These are phyloP conservation scores for Otis tarda DNA, from an alignment of 2,113 vertebrate genomes.

Conservation along the genomic window DNA sequence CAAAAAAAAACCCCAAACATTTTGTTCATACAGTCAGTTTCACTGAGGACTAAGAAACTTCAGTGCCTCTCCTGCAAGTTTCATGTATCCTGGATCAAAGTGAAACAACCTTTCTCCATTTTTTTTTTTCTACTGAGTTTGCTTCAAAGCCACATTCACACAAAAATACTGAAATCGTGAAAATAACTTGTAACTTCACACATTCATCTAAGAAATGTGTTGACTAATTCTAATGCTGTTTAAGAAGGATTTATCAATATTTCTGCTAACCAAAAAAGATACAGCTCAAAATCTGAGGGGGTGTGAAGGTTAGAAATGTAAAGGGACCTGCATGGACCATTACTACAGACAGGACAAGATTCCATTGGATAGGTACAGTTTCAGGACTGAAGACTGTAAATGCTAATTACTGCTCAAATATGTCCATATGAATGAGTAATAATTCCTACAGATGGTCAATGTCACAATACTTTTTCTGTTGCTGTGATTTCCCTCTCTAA, in stretches of 20 bases:
- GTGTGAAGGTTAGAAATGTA: not conserved
- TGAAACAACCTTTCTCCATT: not conserved
- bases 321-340: not conserved
- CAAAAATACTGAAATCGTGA: not conserved
- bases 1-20: not conserved
- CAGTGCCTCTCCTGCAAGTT: not conserved
- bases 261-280: not conserved
- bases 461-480: not conserved
- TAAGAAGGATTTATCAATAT: not conserved
- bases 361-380: not conserved
- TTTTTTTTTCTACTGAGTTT: not conserved
- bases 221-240: not conserved
- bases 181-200: not conserved
- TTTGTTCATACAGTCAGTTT: not conserved
- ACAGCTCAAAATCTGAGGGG: not conserved
- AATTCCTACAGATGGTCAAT: not conserved
- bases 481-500: not conserved
- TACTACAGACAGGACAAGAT: not conserved
- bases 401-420: not conserved
- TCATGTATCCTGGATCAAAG: not conserved
- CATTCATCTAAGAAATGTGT: not conserved
- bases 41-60: not conserved
- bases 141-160: not conserved
- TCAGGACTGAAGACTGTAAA: not conserved
- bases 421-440: not conserved